A percentile compares a stretch with the other conserved stretches of the same genome.
These are phyloP conservation scores for Catalaphyllia jardinei DNA, from an alignment of 64 coral and sea anemone genomes.

Conservation along the genomic window DNA sequence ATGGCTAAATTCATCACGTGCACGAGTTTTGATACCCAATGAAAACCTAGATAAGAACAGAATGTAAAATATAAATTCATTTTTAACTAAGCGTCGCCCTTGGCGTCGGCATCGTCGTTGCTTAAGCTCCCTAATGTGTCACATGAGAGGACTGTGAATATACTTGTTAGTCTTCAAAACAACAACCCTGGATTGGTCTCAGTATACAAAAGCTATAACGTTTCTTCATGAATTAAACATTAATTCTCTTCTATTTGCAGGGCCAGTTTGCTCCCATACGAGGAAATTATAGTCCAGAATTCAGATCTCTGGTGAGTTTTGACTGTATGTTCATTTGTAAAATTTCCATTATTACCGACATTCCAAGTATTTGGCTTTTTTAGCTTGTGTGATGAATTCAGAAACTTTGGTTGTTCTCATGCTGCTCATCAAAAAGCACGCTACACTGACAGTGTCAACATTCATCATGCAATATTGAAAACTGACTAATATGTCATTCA, in stretches of 20 bases:
- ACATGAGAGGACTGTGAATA: too few species aligned
- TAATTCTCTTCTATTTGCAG: conserved; percentile 35
- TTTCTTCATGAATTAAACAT: background rate
- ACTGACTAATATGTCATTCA: conserved; percentile 2
- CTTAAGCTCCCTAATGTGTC: too few species aligned
- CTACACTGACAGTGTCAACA: too few species aligned
- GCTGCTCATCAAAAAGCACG: too few species aligned
- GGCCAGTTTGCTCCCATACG: conserved; percentile 98
- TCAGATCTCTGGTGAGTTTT: conserved; percentile 81
- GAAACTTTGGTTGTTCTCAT: too few species aligned
- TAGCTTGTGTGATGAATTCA: background rate
- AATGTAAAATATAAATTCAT: too few species aligned
- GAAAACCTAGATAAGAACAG: background rate
- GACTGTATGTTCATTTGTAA: background rate
- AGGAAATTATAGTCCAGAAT: conserved; percentile 93
- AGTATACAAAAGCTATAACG: too few species aligned
- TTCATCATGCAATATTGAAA: background rate
- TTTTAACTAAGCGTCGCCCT: too few species aligned
- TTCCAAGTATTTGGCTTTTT: background rate
- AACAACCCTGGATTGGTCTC: too few species aligned
- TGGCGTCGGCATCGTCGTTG: too few species aligned
- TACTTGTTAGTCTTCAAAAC: too few species aligned
- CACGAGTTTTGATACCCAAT: conserved; percentile 30
- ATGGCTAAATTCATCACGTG: conserved; percentile 17
- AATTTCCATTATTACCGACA: background rate